Conservation (phyloP, 1,140 invertebrate genomes). For the Popillia japonica region DNA sequence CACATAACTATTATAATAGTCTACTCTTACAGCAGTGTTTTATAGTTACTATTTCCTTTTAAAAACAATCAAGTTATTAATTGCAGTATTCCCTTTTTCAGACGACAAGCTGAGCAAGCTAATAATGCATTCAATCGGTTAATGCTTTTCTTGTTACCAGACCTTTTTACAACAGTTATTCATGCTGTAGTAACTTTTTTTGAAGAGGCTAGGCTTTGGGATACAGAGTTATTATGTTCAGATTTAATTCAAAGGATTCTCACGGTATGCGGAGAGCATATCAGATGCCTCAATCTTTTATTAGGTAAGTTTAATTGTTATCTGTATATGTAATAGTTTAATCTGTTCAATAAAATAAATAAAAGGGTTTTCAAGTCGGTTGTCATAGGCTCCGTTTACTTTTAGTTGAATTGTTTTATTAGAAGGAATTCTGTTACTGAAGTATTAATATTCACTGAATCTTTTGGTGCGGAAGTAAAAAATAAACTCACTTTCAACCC, state of each 20-base stretch:
- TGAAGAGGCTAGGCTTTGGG: constrained; percentile 35
- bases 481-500: too few relatives aligned
- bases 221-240: constrained; percentile 32
- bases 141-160: constrained; percentile 30
- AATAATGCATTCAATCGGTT: constrained; percentile 16
- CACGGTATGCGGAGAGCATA: not conserved
- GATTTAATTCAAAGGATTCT: constrained; percentile 27
- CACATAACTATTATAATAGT: not conserved
- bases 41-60: not conserved
- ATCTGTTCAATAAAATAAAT: too few relatives aligned
- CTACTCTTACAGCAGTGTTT: not conserved
- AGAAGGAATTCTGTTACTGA: too few relatives aligned
- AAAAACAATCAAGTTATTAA: constrained; percentile 3
- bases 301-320: not conserved
- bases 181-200: constrained; percentile 32
- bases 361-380: too few relatives aligned
- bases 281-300: constrained; percentile 14
- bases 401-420: too few relatives aligned
- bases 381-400: too few relatives aligned
- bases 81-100: not conserved
- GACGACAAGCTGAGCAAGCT: constrained; percentile 19
- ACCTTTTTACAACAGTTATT: constrained; percentile 26
- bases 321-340: not conserved
- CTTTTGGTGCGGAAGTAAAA: too few relatives aligned
- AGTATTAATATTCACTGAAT: too few relatives aligned